Percentiles rank a stretch among this genome's conserved stretches.
phyloP scores from a whole-genome alignment of 2,113 vertebrate species.

The Perccottus glenii region DNA sequence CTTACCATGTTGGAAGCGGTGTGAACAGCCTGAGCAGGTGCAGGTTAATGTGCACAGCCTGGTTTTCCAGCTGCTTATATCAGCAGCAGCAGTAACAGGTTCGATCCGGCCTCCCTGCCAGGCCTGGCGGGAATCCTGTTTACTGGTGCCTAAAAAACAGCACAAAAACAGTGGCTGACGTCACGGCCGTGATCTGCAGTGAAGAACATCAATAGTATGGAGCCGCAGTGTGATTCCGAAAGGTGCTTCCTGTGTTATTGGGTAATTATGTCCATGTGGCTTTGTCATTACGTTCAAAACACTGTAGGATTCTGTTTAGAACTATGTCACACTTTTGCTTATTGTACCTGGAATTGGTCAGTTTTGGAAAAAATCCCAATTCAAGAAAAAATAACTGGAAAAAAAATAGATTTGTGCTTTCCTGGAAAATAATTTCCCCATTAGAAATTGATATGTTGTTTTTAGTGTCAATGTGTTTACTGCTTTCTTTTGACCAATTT shows the following conservation, averaged over 20 bases:
- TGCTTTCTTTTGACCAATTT: no score
- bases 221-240: not conserved
- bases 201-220: slow-evolving; percentile 54
- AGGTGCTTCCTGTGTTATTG: slow-evolving; percentile 1
- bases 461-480: no score
- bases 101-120: slow-evolving; percentile 67
- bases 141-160: slow-evolving; percentile 57
- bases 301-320: not conserved
- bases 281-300: not conserved
- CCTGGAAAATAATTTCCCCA: no score
- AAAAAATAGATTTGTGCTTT: not conserved
- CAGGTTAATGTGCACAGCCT: slow-evolving; percentile 10
- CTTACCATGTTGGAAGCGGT: slow-evolving; percentile 1
- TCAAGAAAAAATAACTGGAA: not conserved
- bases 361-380: no score
- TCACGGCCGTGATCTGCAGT: slow-evolving; percentile 44
- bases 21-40: not conserved
- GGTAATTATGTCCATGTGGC: not conserved
- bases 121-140: slow-evolving; percentile 66
- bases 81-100: slow-evolving; percentile 35
- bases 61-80: slow-evolving; percentile 51
- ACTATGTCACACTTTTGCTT: not conserved
- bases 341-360: no score
- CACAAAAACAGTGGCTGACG: slow-evolving; percentile 54
- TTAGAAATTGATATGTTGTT: no score